A percentile compares a stretch with the other conserved stretches of the same genome.
Conservation (phyloP, 2,888 invertebrate species). For the Xanthia togata region DNA sequence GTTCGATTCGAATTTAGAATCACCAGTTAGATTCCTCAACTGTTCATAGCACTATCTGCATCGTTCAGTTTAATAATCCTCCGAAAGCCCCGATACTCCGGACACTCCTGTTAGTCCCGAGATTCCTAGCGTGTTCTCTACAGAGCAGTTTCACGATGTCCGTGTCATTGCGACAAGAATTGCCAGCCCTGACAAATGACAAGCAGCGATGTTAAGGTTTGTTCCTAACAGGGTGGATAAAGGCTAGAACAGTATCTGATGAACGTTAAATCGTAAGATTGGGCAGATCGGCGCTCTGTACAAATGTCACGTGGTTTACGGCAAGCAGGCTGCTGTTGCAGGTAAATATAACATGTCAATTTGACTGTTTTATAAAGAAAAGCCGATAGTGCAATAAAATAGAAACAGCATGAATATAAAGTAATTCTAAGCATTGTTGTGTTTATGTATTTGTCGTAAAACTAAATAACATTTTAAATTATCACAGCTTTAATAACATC, state of each 20-base stretch:
- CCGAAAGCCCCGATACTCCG: constrained; percentile 1
- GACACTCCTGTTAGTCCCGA: constrained; percentile 29
- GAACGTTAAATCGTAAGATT: not conserved
- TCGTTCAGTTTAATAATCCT: constrained; percentile 26
- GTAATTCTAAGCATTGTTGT: not conserved
- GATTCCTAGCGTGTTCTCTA: constrained; percentile 35
- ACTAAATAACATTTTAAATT: constrained; percentile 24
- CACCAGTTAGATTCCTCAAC: not conserved
- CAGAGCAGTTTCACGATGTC: constrained; percentile 41
- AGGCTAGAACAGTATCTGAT: not conserved
- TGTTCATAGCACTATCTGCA: not conserved
- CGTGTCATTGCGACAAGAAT: constrained; percentile 22
- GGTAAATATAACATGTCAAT: not conserved
- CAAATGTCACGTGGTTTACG: not conserved
- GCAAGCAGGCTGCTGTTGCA: too few species aligned
- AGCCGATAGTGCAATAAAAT: not conserved
- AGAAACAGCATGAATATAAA: not conserved
- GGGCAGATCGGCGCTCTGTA: not conserved
- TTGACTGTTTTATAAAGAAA: not conserved
- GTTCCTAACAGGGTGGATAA: not conserved
- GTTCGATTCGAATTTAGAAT: not conserved
- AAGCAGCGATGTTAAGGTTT: constrained; percentile 25
- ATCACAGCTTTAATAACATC: constrained; percentile 11
- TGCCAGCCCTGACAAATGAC: constrained; percentile 56
- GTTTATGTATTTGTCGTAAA: constrained; percentile 13